A percentile compares a stretch with the other conserved stretches of the same genome.
These are phyloP conservation scores for Rissa tridactyla DNA, from an alignment of 2,113 vertebrate species.

Conservation along the genomic window DNA sequence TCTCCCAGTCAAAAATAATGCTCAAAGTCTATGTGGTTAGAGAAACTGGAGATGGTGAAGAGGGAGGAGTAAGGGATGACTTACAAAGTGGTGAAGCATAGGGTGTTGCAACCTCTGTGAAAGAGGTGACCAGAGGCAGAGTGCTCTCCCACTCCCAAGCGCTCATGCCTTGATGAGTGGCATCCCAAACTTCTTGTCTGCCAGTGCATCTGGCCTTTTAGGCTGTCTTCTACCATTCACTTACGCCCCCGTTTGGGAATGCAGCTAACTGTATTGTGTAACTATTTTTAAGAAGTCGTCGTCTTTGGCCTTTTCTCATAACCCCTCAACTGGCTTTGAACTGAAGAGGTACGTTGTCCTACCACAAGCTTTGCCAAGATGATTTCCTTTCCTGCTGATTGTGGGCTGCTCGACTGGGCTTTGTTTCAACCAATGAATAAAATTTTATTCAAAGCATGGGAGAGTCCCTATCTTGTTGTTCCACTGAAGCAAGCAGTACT, in stretches of 20 bases:
- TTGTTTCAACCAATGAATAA: neutral
- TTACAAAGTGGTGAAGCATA: neutral
- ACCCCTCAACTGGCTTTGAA: neutral
- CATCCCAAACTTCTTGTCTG: neutral
- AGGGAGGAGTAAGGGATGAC: neutral
- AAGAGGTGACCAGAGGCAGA: neutral
- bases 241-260: fast-evolving
- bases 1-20: neutral
- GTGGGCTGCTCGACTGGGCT: fast-evolving
- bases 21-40: neutral
- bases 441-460: neutral
- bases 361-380: neutral
- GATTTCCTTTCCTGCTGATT: neutral
- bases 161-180: neutral
- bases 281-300: neutral
- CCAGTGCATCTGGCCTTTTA: neutral
- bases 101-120: neutral
- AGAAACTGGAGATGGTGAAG: neutral
- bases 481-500: neutral
- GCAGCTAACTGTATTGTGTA: neutral
- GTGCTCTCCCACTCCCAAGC: neutral
- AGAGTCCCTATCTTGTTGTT: neutral
- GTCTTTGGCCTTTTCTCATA: neutral
- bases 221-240: no score
- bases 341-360: neutral